Evolutionary conservation across 1,140 invertebrate species (phyloP).

Genomic region (Bicyclus anynana): DNA sequence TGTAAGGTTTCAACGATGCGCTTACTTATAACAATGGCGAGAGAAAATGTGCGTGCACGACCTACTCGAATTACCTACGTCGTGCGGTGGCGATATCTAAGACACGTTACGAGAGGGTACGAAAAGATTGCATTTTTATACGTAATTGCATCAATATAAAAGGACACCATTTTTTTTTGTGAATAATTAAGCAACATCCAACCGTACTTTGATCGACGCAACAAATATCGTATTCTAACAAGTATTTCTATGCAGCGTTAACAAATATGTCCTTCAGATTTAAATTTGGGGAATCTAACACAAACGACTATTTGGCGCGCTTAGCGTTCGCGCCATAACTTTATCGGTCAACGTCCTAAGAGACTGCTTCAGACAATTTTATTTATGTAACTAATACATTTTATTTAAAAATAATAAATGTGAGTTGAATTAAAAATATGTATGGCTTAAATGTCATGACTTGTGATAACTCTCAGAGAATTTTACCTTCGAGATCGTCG

Average conservation of each 20-base stretch:
- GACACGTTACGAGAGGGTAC: background rate
- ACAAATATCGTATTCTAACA: too few species aligned
- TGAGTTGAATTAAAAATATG: background rate
- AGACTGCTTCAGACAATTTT: background rate
- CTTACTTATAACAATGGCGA: constrained; percentile 15
- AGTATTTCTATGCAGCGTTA: too few species aligned
- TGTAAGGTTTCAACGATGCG: constrained; percentile 20
- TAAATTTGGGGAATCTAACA: background rate
- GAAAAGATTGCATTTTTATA: too few species aligned
- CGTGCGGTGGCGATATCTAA: background rate
- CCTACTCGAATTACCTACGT: constrained; percentile 17
- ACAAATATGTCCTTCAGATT: background rate
- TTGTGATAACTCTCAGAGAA: background rate
- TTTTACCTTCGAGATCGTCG: constrained; percentile 81
- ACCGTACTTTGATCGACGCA: too few species aligned
- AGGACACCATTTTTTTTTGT: too few species aligned
- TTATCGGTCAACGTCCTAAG: background rate
- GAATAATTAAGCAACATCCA: too few species aligned
- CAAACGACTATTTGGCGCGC: background rate
- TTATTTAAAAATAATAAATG: too few species aligned
- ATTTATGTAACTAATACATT: too few species aligned
- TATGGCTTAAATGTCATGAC: background rate
- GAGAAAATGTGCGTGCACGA: constrained; percentile 11
- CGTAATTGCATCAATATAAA: too few species aligned
- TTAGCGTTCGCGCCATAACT: constrained; percentile 15